Base-by-base conservation (phyloP, 2,888 invertebrate species). In the Conomelus anceps region DNA sequence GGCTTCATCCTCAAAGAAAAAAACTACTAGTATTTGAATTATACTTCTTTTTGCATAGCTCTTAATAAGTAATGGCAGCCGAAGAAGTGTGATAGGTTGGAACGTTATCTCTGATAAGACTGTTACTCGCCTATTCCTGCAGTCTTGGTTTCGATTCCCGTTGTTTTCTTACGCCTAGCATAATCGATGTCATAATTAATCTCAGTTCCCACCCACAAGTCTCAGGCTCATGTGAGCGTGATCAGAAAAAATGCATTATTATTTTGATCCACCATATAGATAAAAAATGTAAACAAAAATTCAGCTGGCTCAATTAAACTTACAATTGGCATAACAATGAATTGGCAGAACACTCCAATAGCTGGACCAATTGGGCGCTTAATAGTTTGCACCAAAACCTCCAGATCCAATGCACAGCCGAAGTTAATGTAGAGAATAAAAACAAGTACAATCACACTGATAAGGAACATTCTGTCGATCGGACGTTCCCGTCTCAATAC, bases 401-500 rank as follows among this genome's bases (percentile, higher is more conserved):
- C 93, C 95, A 97, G 95, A 92, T 98, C 96, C 93, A 98, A 94
- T 0, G 98, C 97, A 92, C 98, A 98, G 0, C 98, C 98, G 93
- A 98, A 98, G 94, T 98, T 98, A 89, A 98, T 96, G 92, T 97
- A 98, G 91, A 98, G 95, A 88, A 98, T 94, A 0, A 97, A 96
- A 89, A 96, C 96, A 87, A 98, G 94, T 86, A 95, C 93, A 1
- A 96, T 96, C 6, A 98, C 97, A 90, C 97, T 96, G 85, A 94
- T 95, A 0, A 96, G 95, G 92, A 98, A 98, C 6, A 97, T 93
- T 17, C 94, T 95, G 93, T 98, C 97, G 84, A 98, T 95, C 34
- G 95, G 91, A 23, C 96, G 94, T 89, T 95, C 93, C 63, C 95
- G 94, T 0, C 96, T 94, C 89, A 95, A 93, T 3, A 97, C 95